Evolutionary conservation across 2,888 invertebrate genomes (phyloP).

Genomic region (Keiferia lycopersicella): DNA sequence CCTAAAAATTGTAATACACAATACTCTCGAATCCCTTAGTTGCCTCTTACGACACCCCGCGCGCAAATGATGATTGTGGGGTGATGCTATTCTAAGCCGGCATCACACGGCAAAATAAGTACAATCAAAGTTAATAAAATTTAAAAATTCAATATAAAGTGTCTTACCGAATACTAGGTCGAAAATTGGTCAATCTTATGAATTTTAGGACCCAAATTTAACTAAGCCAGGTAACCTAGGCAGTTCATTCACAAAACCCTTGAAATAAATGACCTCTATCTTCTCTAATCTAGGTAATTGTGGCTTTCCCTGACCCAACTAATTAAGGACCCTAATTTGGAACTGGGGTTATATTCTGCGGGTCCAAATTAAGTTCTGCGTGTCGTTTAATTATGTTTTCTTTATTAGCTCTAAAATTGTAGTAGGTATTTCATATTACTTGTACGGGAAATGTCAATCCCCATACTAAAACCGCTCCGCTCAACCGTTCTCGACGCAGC

Average conservation of each 20-base stretch:
- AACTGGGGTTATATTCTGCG: background rate
- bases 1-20: too few species aligned
- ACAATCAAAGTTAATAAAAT: too few species aligned
- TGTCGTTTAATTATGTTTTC: background rate
- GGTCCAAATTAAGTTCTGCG: background rate
- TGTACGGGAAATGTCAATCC: too few species aligned
- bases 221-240: background rate
- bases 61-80: too few species aligned
- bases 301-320: background rate
- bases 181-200: background rate
- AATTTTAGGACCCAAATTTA: background rate
- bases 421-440: too few species aligned
- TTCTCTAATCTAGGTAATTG: background rate
- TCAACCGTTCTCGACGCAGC: too few species aligned
- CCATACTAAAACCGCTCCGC: too few species aligned
- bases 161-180: background rate
- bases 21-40: too few species aligned
- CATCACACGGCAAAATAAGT: too few species aligned
- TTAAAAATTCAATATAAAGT: background rate
- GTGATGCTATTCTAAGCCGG: too few species aligned
- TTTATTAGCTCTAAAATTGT: background rate
- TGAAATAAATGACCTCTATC: background rate
- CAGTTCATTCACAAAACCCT: background rate
- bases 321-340: slow-evolving; percentile 14
- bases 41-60: too few species aligned